Conservation (phyloP, 2,888 invertebrate genomes). For the Clusia tigrina region DNA sequence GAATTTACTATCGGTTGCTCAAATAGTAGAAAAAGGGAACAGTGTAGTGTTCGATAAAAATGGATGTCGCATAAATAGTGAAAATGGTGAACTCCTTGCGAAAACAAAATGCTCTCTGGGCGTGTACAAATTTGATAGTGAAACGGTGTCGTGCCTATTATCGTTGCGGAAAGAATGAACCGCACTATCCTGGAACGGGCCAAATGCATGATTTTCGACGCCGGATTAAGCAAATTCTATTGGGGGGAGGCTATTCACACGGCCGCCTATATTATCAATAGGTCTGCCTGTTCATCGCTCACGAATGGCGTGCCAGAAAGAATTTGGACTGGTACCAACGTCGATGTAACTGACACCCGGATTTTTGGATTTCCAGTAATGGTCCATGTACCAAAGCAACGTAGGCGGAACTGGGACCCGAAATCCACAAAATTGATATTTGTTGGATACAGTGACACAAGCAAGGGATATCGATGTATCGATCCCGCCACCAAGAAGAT, state of each 20-base stretch:
- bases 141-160: not conserved
- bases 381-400: conserved; percentile 52
- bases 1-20: conserved; percentile 18
- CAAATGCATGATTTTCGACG: too few species aligned
- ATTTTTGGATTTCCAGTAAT: conserved; percentile 55
- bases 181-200: conserved; percentile 19
- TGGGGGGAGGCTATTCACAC: too few species aligned
- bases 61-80: conserved; percentile 2
- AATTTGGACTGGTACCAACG: too few species aligned
- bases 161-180: conserved; percentile 18
- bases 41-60: conserved; percentile 7
- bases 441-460: conserved; percentile 51
- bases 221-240: too few species aligned
- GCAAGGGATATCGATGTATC: conserved; percentile 42
- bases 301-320: too few species aligned
- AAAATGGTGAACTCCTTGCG: conserved; percentile 8
- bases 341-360: too few species aligned
- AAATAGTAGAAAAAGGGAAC: conserved; percentile 16
- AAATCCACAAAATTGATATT: conserved; percentile 50
- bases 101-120: conserved; percentile 9
- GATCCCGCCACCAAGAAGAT: conserved; percentile 21
- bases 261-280: too few species aligned
- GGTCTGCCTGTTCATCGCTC: too few species aligned
- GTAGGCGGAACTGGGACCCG: conserved; percentile 46
- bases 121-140: not conserved